Base-by-base conservation (phyloP, 2,888 invertebrate genomes). In the Hydraecia micacea region DNA sequence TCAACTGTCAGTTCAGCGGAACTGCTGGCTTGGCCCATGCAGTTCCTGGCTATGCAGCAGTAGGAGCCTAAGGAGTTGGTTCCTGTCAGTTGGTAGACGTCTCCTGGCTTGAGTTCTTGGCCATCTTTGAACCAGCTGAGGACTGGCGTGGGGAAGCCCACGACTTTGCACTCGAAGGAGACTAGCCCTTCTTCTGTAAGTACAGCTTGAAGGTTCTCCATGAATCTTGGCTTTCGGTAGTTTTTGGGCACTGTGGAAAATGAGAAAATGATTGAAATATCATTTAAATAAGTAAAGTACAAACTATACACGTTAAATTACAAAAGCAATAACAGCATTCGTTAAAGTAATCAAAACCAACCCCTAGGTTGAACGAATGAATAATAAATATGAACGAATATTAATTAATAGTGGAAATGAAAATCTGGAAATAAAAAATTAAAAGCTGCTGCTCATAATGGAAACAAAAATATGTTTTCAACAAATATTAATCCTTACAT, bases 51-150 rank as follows among this genome's bases (percentile, higher is more conserved):
- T 73, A 99, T 98, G 92, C 99, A 99, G 90, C 98, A 98, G 91
- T 99, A 99, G 0, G 98, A 98, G 5, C 99, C 94, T 73, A 99
- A 95, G 0, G 99, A 99, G 93, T 99, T 99, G 4, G 98, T 98
- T 21, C 99, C 99, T 0, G 99, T 99, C 28, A 99, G 96, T 92
- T 99, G 99, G 94, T 99, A 99, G 11, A 99, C 99, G 93, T 99
- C 99, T 15, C 99, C 99, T 0, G 99, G 99, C 92, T 98, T 98
- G 65, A 99, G 95, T 92, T 99, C 99, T 92, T 99, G 98, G 0
- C 99, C 99, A 93, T 99, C 99, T 95, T 99, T 99, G 94, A 98
- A 99, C 99, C 99, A 99, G 91, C 98, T 98, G 0, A 99, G 96
- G 72, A 98, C 96, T 0, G 99, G 99, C 0, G 99, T 99, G 0